Percentiles rank a stretch among this genome's conserved stretches.
Conservation (phyloP, 37 sponge, comb jelly and placozoan genomes). For the Petrosia ficiformis region DNA sequence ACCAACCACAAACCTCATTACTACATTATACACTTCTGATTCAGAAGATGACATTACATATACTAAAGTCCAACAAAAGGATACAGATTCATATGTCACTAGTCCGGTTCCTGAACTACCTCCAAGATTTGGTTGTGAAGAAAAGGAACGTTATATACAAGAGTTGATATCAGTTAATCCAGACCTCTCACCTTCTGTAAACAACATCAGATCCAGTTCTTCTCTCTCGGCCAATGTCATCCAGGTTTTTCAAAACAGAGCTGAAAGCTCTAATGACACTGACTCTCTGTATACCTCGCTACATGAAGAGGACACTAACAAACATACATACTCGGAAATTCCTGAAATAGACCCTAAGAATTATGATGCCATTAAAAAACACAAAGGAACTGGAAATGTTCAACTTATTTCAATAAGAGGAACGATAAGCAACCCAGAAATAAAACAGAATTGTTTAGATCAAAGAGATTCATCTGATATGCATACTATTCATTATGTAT, state of each 20-base stretch:
- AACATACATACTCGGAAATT: neutral
- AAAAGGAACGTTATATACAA: neutral
- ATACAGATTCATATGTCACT: too few species aligned
- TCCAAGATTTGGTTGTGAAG: neutral
- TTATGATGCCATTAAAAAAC: slow-evolving; percentile 20
- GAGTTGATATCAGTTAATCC: neutral
- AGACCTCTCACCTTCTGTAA: slow-evolving; percentile 5
- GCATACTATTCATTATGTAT: slow-evolving; percentile 59
- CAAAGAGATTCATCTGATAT: slow-evolving; percentile 27
- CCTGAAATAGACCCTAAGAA: neutral
- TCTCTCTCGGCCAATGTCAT: too few species aligned
- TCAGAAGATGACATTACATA: too few species aligned
- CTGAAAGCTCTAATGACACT: neutral
- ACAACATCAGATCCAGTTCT: too few species aligned
- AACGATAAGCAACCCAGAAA: too few species aligned
- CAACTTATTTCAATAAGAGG: slow-evolving; percentile 49
- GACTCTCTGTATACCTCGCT: slow-evolving; percentile 8
- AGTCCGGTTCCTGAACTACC: too few species aligned
- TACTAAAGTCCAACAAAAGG: too few species aligned
- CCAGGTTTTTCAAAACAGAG: neutral
- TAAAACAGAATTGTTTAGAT: too few species aligned
- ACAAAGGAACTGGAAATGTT: slow-evolving; percentile 18
- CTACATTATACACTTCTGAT: too few species aligned
- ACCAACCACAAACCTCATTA: too few species aligned
- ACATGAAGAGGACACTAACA: neutral